Conservation (phyloP, 2,797 vertebrate genomes). For the Tauraco hartlaubi region DNA sequence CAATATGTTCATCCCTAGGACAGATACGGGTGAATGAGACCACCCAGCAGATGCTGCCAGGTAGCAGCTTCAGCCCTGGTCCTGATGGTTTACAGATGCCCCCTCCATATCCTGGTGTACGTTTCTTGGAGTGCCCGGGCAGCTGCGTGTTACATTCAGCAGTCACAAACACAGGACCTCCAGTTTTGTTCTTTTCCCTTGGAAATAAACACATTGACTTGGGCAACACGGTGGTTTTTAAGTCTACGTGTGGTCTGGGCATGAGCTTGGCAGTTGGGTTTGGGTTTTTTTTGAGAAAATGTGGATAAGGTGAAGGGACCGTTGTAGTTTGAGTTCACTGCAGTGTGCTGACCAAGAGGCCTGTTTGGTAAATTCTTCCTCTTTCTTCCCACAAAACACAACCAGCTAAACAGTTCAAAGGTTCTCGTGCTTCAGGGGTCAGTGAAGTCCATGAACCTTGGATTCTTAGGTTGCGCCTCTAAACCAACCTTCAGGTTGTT, state of each 20-base stretch:
- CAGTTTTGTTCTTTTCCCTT: not conserved
- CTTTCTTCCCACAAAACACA: not conserved
- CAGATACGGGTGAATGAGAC: not conserved
- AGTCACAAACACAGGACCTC: not conserved
- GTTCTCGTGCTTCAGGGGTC: not conserved
- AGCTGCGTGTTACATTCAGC: not conserved
- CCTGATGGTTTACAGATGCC: not conserved
- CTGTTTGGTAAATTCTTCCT: not conserved
- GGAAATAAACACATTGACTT: not conserved
- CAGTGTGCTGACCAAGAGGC: not conserved
- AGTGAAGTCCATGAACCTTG: not conserved
- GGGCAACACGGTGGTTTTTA: not conserved
- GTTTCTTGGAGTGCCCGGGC: accelerated
- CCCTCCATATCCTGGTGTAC: accelerated
- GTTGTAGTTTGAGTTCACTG: not conserved
- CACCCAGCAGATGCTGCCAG: not conserved
- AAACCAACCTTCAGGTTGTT: not conserved
- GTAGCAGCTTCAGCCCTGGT: not conserved
- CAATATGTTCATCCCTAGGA: not conserved
- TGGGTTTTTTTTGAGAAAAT: not conserved
- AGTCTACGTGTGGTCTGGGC: not conserved
- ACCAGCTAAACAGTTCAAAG: not conserved
- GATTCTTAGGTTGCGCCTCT: not conserved
- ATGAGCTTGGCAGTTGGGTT: not conserved
- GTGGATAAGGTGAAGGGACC: not conserved